Conservation (phyloP, 2,797 vertebrate species). For the Varecia variegata region DNA sequence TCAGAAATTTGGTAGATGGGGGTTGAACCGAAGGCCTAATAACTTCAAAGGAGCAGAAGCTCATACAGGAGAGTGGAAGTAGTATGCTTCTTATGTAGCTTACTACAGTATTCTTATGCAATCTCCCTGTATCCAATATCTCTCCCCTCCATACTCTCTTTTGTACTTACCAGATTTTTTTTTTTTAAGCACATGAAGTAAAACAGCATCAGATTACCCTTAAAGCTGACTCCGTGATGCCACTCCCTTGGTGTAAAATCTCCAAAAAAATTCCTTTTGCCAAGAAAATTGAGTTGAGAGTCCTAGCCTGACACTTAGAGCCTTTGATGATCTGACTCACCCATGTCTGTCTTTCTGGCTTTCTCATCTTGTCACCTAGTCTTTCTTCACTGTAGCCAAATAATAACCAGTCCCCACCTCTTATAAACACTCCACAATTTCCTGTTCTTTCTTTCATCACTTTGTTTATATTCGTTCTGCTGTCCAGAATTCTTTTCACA, state of each 20-base stretch:
- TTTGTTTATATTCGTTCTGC: neutral
- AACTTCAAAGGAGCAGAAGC: neutral
- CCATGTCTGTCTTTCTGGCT: neutral
- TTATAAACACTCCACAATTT: neutral
- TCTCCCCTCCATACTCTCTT: neutral
- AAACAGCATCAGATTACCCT: neutral
- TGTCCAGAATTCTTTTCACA: neutral
- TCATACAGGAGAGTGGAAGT: neutral
- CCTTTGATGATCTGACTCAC: neutral
- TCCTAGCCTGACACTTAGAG: neutral
- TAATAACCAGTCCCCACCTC: neutral
- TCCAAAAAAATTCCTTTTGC: neutral
- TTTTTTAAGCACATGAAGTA: neutral
- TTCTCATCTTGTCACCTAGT: slow-evolving; percentile 1
- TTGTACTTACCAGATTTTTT: neutral
- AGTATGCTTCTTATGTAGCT: neutral
- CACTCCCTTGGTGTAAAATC: neutral
- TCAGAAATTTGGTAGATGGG: slow-evolving; percentile 13
- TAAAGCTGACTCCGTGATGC: neutral
- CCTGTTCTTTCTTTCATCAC: neutral
- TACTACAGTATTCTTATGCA: neutral
- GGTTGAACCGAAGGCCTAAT: neutral
- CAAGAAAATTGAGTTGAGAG: neutral
- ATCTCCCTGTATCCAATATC: neutral
- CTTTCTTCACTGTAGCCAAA: neutral